Evolutionary conservation across 2,888 invertebrate genomes (phyloP).

Genomic region (Thecophora atra): DNA sequence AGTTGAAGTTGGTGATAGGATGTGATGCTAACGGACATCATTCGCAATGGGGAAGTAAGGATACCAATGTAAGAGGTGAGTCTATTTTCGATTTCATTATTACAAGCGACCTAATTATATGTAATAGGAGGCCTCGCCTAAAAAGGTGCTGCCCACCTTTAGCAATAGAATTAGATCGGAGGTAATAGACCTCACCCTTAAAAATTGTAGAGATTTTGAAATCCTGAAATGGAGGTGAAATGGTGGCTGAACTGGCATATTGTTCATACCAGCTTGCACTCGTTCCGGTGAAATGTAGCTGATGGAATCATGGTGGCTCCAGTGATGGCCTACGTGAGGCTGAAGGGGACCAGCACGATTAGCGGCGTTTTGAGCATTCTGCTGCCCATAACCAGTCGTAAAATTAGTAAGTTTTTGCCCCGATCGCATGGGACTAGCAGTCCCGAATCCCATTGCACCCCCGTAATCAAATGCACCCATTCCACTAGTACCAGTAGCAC

Average conservation of each 20-base stretch:
- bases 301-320: constrained; percentile 82
- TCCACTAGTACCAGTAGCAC: constrained; percentile 27
- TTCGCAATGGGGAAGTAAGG: no score
- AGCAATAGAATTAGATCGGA: no score
- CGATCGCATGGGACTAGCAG: constrained; percentile 21
- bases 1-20: no score
- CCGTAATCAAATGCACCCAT: constrained; percentile 40
- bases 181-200: no score
- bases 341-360: constrained; percentile 15
- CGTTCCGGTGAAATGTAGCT: constrained; percentile 91
- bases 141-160: no score
- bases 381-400: constrained; percentile 30
- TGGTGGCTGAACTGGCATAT: constrained; percentile 86
- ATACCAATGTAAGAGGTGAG: no score
- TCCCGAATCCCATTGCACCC: constrained; percentile 39
- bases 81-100: no score
- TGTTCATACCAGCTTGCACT: constrained; percentile 77
- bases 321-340: constrained; percentile 35
- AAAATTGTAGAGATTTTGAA: no score
- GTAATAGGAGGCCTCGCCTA: no score
- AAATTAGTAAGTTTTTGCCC: constrained; percentile 30
- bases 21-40: no score
- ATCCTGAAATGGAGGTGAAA: constrained; percentile 80
- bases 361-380: neutral
- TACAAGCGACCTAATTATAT: no score